phyloP scores from a whole-genome alignment of 2,888 invertebrate species.

The Dasypolia templi region DNA sequence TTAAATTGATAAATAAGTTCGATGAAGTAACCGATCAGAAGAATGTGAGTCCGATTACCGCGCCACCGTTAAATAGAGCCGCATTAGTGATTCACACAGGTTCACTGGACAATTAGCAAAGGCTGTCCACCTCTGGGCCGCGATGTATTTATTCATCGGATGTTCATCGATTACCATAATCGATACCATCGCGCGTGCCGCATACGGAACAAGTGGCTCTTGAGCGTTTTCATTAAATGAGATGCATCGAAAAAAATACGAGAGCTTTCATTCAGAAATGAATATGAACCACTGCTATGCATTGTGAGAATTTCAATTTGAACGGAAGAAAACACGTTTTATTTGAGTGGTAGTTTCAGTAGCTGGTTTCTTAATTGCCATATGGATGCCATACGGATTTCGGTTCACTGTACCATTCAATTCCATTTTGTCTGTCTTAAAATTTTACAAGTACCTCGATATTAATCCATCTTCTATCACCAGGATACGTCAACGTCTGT shows the following conservation, averaged over 20 bases:
- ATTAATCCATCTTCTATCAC: slow-evolving; percentile 29
- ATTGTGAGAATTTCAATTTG: slow-evolving; percentile 23
- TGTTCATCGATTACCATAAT: slow-evolving; percentile 90
- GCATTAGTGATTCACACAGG: slow-evolving; percentile 88
- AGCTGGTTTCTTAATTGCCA: background rate
- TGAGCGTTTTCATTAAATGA: slow-evolving; percentile 80
- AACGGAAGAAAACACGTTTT: background rate
- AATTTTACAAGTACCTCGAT: background rate
- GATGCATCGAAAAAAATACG: slow-evolving; percentile 75
- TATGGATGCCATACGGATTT: background rate
- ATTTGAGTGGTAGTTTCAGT: background rate
- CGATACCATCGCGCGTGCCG: slow-evolving; percentile 88
- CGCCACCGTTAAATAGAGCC: slow-evolving; percentile 82
- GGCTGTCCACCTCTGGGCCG: slow-evolving; percentile 89
- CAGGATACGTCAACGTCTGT: slow-evolving; percentile 89
- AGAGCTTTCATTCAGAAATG: slow-evolving; percentile 65
- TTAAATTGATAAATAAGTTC: slow-evolving; percentile 52
- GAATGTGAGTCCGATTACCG: slow-evolving; percentile 74
- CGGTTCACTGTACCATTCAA: background rate
- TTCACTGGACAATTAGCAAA: slow-evolving; percentile 90
- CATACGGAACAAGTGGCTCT: slow-evolving; percentile 84
- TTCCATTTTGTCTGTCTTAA: background rate
- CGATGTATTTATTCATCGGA: slow-evolving; percentile 90
- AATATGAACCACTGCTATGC: slow-evolving; percentile 47
- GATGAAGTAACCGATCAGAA: slow-evolving; percentile 69